Evolutionary conservation across 2,113 vertebrate genomes (phyloP).

Genomic region (Chionis minor): DNA sequence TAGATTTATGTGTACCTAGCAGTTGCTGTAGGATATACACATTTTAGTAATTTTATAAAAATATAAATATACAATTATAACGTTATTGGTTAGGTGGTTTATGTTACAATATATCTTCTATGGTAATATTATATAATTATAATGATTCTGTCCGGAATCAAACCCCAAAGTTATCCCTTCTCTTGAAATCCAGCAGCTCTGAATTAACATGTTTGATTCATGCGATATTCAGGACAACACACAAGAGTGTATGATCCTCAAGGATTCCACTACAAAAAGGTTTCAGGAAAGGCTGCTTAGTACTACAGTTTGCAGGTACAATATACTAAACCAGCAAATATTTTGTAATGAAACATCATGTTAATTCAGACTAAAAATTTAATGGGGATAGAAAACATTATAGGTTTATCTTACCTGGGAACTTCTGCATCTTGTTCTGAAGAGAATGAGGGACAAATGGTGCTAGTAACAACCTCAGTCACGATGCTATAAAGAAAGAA

Average conservation of each 20-base stretch:
- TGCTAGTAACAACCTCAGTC: neutral
- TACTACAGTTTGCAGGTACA: neutral
- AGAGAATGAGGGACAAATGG: neutral
- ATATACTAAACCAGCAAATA: neutral
- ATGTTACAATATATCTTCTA: neutral
- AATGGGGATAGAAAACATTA: neutral
- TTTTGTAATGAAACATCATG: neutral
- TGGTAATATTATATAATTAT: neutral
- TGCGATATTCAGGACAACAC: neutral
- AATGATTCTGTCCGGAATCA: neutral
- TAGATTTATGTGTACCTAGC: neutral
- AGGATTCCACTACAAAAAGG: neutral
- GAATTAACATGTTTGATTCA: neutral
- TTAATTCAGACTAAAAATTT: neutral
- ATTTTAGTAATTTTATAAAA: neutral
- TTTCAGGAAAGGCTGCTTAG: neutral
- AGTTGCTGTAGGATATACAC: neutral
- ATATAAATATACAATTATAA: neutral
- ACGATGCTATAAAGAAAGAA: constrained; percentile 12
- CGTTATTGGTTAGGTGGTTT: neutral
- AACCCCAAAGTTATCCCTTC: neutral
- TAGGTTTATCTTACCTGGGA: constrained; percentile 57
- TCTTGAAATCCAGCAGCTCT: neutral
- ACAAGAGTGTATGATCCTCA: neutral
- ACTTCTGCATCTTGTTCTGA: constrained; percentile 28